Evolutionary conservation across 2,888 invertebrate species (phyloP).

Genomic region (Cantharis rustica): DNA sequence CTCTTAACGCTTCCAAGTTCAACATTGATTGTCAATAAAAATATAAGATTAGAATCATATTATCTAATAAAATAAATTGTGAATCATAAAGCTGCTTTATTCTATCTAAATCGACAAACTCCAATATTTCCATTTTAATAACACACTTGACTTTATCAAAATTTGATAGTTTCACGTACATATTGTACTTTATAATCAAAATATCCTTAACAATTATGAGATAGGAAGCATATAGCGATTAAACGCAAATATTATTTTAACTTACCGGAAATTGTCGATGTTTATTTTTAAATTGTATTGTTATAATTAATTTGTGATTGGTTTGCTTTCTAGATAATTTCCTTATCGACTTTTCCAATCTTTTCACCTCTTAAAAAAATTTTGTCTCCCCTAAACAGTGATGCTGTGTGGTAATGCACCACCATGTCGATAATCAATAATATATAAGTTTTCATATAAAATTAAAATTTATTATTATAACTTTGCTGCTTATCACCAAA

Average conservation of each 20-base stretch:
- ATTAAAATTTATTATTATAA: neutral
- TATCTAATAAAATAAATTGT: neutral
- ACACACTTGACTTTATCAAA: neutral
- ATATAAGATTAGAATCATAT: neutral
- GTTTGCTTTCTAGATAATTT: neutral
- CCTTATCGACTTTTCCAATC: neutral
- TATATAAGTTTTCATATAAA: too few species aligned
- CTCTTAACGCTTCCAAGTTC: neutral
- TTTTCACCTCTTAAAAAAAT: neutral
- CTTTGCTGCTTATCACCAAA: neutral
- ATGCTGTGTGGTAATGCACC: neutral
- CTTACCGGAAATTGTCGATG: neutral
- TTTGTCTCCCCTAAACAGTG: neutral
- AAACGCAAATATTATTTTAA: neutral
- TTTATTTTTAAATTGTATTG: neutral
- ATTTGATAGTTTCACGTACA: neutral
- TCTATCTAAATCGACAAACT: neutral
- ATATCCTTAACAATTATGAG: neutral
- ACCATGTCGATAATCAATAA: too few species aligned
- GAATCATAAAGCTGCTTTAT: neutral
- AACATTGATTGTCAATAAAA: neutral
- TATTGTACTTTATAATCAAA: neutral
- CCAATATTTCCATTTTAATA: neutral
- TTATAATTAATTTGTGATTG: neutral
- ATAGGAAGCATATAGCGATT: neutral